A percentile compares a stretch with the other conserved stretches of the same genome.
Evolutionary conservation across 2,113 vertebrate genomes (phyloP).

Genomic region (Phaetusa simplex): DNA sequence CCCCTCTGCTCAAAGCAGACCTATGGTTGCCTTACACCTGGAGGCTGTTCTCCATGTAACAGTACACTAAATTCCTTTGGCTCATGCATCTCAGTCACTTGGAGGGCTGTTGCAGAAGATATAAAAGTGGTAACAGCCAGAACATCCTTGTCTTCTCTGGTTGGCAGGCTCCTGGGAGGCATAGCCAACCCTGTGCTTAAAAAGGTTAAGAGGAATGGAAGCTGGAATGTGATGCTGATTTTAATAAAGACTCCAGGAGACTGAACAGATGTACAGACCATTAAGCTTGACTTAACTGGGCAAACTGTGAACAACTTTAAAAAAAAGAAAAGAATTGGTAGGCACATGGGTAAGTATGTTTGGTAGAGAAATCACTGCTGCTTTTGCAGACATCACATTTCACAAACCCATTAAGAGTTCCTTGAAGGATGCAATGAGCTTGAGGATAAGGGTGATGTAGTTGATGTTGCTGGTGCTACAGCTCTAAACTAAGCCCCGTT

Average conservation of each 20-base stretch:
- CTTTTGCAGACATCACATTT: background rate
- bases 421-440: background rate
- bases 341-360: background rate
- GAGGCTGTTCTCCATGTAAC: background rate
- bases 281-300: background rate
- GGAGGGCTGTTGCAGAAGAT: background rate
- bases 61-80: conserved; percentile 4
- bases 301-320: background rate
- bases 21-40: background rate
- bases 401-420: background rate
- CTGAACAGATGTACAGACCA: background rate
- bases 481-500: background rate
- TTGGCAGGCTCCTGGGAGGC: background rate
- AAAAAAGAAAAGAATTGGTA: background rate
- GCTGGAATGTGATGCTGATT: background rate
- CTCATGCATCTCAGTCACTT: background rate
- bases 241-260: background rate
- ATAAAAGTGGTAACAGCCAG: background rate
- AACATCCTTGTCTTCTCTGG: background rate
- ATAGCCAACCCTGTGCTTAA: background rate
- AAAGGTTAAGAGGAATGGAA: background rate
- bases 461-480: background rate
- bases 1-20: background rate
- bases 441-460: background rate
- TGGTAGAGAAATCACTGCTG: background rate